A percentile compares a stretch with the other conserved stretches of the same genome.
These are phyloP conservation scores for Sebastes dallii DNA, from an alignment of 2,797 vertebrate species.

Conservation along the genomic window DNA sequence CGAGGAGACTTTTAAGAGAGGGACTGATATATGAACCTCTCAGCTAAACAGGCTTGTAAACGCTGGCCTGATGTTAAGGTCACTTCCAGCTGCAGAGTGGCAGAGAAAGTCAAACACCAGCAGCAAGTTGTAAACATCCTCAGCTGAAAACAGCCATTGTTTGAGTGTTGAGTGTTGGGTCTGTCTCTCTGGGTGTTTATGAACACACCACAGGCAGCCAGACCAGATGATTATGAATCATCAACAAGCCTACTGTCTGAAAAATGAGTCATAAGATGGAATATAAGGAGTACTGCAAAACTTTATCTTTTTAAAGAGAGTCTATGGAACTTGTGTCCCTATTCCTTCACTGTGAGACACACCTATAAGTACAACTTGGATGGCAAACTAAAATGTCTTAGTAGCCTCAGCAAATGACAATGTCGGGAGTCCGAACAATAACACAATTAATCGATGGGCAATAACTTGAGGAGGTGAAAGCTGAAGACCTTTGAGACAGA, in stretches of 20 bases:
- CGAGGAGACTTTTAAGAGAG: not conserved
- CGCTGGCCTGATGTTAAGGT: not conserved
- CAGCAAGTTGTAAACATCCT: slow-evolving; percentile 23
- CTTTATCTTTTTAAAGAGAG: not conserved
- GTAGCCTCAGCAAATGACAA: not conserved
- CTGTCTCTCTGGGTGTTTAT: slow-evolving; percentile 1
- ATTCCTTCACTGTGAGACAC: not conserved
- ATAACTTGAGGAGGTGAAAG: slow-evolving; percentile 2
- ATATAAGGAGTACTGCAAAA: not conserved
- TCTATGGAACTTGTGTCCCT: no score
- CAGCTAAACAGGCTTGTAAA: not conserved
- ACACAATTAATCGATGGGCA: not conserved
- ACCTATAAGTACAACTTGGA: not conserved
- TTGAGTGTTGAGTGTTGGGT: slow-evolving; percentile 1
- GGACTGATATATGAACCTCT: not conserved
- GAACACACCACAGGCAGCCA: not conserved
- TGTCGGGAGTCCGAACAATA: not conserved
- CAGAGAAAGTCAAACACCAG: slow-evolving; percentile 28
- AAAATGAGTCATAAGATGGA: not conserved
- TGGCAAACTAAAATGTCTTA: not conserved
- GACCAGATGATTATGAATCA: slow-evolving; percentile 7
- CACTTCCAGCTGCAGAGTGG: slow-evolving; percentile 5
- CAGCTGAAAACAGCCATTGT: slow-evolving; percentile 19
- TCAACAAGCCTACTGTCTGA: not conserved
- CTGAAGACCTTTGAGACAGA: not conserved